Base-by-base conservation (phyloP, 2,113 vertebrate genomes). In the Isichthys henryi region DNA sequence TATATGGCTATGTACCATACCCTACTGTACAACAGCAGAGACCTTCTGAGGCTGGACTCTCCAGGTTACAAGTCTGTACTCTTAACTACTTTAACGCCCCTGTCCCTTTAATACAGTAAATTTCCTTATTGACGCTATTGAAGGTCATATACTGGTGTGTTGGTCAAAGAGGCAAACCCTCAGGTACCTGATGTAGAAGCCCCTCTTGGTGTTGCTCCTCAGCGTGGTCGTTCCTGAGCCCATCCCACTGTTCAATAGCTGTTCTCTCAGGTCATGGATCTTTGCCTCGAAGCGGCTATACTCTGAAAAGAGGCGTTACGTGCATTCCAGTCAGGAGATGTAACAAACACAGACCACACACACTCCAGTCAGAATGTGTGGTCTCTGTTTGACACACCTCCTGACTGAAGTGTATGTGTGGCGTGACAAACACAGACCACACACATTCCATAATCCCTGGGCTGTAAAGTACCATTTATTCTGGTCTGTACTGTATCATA, bases 251-350 rank as follows among this genome's bases (percentile, higher is more conserved):
- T 97, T 98, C 96, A 97, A 97, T 92, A 97, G 95, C 93, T 98
- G 97, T 77, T 98, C 97, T 88, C 97, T 95, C 87, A 98, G 95
- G 89, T 98, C 97, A 0, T 98, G 97, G 92, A 98, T 97, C 95
- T 97, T 96, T 53, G 96, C 96, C 89, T 98, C 97, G 0, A 98
- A 98, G 19, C 97, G 95, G 74, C 97, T 97, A 92, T 98, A 97
- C 91, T 97, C 97, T 97, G 91, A 35, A 86, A 17, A 91, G 49
- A 89, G 45, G 90, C 87, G 80, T 80, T 80, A 89, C 87, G 91
- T n/a, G 90, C 52, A 87, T 86, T 82, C 56, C 62, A 56, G 23
- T 27, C n/a, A 77, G 70, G 83, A 49, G 45, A 7, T 49, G 56
- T 39, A 31, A 45, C 46, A 53, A 27, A 86, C 31, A 74, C 53